Conservation (phyloP, 2,797 vertebrate species). For the Parauchenoglanis punctatus region DNA sequence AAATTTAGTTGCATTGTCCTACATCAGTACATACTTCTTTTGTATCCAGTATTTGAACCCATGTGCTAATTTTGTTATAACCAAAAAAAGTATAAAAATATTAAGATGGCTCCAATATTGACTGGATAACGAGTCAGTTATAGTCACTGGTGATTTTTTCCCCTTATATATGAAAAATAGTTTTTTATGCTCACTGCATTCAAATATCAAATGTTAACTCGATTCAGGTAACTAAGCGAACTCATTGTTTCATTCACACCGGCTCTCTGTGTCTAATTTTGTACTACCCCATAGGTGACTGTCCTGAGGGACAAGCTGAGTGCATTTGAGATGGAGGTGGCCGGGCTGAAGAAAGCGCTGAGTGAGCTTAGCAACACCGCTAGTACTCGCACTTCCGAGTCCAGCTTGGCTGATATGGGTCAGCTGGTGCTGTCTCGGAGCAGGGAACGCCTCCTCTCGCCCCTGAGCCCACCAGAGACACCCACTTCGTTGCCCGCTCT, state of each 20-base stretch:
- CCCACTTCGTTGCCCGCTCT: constrained; percentile 21
- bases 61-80: background rate
- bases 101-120: background rate
- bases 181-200: background rate
- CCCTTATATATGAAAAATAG: background rate
- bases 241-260: background rate
- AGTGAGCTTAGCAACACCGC: constrained; percentile 59
- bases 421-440: constrained; percentile 54
- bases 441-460: constrained; percentile 54
- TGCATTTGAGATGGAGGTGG: constrained; percentile 78
- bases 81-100: background rate
- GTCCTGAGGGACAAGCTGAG: constrained; percentile 76
- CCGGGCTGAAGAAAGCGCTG: constrained; percentile 77
- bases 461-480: constrained; percentile 53
- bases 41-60: background rate
- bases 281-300: constrained; percentile 53
- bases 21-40: background rate
- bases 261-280: background rate
- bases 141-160: background rate
- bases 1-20: background rate
- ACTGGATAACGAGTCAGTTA: background rate
- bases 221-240: background rate
- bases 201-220: background rate
- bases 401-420: constrained; percentile 45
- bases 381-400: constrained; percentile 26